Percentiles rank a stretch among this genome's conserved stretches.
phyloP scores from a whole-genome alignment of 2,888 invertebrate genomes.

The Elysia crispata region DNA sequence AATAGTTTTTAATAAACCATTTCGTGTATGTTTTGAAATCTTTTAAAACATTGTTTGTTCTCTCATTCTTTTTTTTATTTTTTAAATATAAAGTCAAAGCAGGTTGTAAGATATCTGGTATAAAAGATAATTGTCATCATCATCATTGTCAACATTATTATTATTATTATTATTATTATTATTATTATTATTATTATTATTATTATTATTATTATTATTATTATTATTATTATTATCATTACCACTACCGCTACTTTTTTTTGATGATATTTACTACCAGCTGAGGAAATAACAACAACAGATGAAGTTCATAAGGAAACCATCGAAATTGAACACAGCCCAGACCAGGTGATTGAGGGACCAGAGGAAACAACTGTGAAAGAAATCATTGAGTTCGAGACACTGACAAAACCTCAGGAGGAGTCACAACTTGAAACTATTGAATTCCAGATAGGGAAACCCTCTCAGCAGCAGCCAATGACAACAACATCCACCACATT shows the following conservation, averaged over 20 bases:
- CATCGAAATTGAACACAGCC: constrained; percentile 66
- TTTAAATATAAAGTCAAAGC: too few species aligned
- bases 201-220: neutral
- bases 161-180: too few species aligned
- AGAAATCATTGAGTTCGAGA: constrained; percentile 54
- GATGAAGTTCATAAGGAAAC: constrained; percentile 69
- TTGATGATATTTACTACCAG: constrained; percentile 10
- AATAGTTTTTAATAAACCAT: too few species aligned
- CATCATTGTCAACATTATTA: too few species aligned
- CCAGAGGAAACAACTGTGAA: constrained; percentile 46
- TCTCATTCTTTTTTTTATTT: too few species aligned
- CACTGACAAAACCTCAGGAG: constrained; percentile 17
- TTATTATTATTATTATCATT: neutral
- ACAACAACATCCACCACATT: constrained; percentile 56
- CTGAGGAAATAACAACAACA: constrained; percentile 64
- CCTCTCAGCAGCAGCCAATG: constrained; percentile 46
- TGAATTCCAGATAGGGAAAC: constrained; percentile 65
- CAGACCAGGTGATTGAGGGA: constrained; percentile 47
- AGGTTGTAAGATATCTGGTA: too few species aligned
- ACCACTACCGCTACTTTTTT: too few species aligned
- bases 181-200: too few species aligned
- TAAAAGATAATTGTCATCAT: too few species aligned
- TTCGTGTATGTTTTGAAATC: too few species aligned
- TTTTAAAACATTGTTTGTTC: too few species aligned
- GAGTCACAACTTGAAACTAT: constrained; percentile 51